Percentiles rank a stretch among this genome's conserved stretches.
phyloP scores from a whole-genome alignment of 2,113 vertebrate genomes.

The Isichthys henryi region DNA sequence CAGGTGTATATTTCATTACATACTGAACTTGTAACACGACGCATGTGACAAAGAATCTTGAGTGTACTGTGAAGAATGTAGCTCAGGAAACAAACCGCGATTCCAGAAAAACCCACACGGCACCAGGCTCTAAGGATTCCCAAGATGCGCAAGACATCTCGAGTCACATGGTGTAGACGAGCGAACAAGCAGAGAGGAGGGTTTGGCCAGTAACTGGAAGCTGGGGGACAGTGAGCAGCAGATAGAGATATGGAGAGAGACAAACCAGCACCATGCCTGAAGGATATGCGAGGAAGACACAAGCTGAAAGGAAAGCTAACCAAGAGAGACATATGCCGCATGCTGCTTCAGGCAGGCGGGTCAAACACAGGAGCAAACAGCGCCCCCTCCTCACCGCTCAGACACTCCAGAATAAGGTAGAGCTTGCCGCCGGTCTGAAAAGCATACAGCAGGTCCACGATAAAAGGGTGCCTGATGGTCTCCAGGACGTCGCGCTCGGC shows the following conservation, averaged over 20 bases:
- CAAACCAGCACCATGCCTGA: background rate
- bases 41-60: background rate
- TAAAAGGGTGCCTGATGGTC: conserved; percentile 85
- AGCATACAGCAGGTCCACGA: conserved; percentile 86
- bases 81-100: background rate
- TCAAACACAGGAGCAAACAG: background rate
- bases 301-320: background rate
- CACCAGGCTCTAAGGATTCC: background rate
- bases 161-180: background rate
- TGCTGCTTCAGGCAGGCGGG: background rate
- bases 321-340: background rate
- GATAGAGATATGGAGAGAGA: background rate
- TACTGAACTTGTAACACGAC: background rate
- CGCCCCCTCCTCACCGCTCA: conserved; percentile 65
- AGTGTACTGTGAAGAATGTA: background rate
- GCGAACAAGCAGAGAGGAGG: background rate
- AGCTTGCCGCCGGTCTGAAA: conserved; percentile 92
- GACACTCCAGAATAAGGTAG: conserved; percentile 91
- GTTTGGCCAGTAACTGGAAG: background rate
- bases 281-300: background rate
- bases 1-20: background rate
- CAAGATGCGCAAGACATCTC: background rate
- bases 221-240: background rate
- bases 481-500: conserved; percentile 87
- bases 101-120: background rate